Percentiles rank a stretch among this genome's conserved stretches.
Conservation (phyloP, 1,140 invertebrate species). For the Trichogramma pretiosum region DNA sequence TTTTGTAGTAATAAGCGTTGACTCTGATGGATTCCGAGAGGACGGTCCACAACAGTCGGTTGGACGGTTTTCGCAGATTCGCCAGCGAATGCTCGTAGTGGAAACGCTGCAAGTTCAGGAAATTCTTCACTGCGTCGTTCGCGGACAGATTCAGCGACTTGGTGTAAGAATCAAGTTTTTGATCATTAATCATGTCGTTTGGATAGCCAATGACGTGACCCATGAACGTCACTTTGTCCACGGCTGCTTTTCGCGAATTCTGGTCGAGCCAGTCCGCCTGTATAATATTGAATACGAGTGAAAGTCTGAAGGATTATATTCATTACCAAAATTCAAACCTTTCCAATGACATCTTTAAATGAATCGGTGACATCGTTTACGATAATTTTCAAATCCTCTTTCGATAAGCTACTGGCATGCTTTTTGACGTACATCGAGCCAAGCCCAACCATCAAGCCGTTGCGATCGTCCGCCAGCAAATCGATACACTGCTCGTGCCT, state of each 20-base stretch:
- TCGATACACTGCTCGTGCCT: no score
- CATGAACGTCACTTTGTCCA: conserved; percentile 68
- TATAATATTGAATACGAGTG: background rate
- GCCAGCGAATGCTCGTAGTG: conserved; percentile 65
- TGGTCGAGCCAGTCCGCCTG: conserved; percentile 84
- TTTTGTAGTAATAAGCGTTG: conserved; percentile 58
- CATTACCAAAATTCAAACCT: conserved; percentile 13
- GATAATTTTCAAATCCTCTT: conserved; percentile 72
- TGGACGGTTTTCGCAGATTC: conserved; percentile 64
- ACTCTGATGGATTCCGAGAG: conserved; percentile 55
- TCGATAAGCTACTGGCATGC: conserved; percentile 61
- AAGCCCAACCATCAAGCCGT: conserved; percentile 67
- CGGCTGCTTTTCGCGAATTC: conserved; percentile 58
- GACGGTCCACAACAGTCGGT: conserved; percentile 64
- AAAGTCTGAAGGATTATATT: background rate
- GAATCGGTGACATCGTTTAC: conserved; percentile 62
- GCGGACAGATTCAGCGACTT: no score
- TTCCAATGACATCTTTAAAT: conserved; percentile 34
- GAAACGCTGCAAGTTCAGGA: conserved; percentile 64
- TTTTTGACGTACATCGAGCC: conserved; percentile 65
- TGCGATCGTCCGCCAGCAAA: no score
- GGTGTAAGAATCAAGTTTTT: conserved; percentile 69
- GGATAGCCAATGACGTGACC: conserved; percentile 72
- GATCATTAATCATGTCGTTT: conserved; percentile 66
- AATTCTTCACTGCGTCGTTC: conserved; percentile 59